Evolutionary conservation across 2,888 invertebrate species (phyloP).

Genomic region (Agelastica alni): DNA sequence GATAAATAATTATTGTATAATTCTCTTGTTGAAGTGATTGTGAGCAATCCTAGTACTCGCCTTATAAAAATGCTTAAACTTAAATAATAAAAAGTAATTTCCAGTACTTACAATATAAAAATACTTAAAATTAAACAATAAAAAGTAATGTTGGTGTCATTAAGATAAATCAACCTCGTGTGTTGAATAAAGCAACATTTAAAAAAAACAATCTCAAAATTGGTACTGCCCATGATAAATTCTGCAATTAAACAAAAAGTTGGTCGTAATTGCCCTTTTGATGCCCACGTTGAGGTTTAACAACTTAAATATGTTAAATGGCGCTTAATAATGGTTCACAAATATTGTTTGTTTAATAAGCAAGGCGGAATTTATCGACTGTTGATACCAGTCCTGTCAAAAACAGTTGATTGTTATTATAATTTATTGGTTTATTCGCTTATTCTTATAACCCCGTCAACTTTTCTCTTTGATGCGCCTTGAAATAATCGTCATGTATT

Average conservation of each 20-base stretch:
- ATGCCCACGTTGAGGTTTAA: slow-evolving; percentile 22
- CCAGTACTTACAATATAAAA: too few species aligned
- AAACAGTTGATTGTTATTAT: slow-evolving; percentile 20
- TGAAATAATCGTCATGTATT: slow-evolving; percentile 20
- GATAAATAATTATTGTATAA: too few species aligned
- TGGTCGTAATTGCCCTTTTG: slow-evolving; percentile 22
- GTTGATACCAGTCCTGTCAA: slow-evolving; percentile 23
- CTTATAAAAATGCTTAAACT: too few species aligned
- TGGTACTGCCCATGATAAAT: too few species aligned
- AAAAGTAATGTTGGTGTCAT: too few species aligned
- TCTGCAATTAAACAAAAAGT: slow-evolving; percentile 14
- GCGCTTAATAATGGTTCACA: slow-evolving; percentile 29
- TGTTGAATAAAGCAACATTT: too few species aligned
- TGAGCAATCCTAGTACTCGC: too few species aligned
- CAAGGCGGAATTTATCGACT: slow-evolving; percentile 27
- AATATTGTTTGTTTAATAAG: slow-evolving; percentile 31
- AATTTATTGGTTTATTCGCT: slow-evolving; percentile 21
- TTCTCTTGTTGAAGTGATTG: too few species aligned
- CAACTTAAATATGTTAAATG: slow-evolving; percentile 31
- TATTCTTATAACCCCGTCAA: neutral
- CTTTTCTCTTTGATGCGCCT: slow-evolving; percentile 15
- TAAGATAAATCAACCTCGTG: too few species aligned
- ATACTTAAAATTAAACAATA: too few species aligned
- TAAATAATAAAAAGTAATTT: too few species aligned
- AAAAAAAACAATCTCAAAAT: too few species aligned